These are phyloP conservation scores for Elegia similella DNA, from an alignment of 2,888 invertebrate genomes.

Conservation along the genomic window DNA sequence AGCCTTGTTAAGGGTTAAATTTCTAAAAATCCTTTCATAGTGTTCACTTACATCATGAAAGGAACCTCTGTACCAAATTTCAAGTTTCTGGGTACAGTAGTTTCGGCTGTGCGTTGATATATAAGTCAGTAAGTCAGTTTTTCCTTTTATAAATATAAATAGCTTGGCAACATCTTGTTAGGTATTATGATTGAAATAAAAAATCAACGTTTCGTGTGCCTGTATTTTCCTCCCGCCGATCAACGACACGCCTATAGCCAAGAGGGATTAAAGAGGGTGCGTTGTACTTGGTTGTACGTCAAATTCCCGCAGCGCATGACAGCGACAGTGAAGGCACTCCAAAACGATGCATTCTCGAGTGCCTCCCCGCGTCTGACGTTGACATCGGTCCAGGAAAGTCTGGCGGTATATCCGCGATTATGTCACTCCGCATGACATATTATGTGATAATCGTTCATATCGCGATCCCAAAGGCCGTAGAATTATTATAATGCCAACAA, in stretches of 20 bases:
- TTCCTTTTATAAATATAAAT: too few species aligned
- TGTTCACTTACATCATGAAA: too few species aligned
- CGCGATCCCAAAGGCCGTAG: not conserved
- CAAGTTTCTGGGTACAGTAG: too few species aligned
- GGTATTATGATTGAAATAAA: too few species aligned
- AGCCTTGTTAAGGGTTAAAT: too few species aligned
- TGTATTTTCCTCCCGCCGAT: not conserved
- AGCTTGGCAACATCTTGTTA: too few species aligned
- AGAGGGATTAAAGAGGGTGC: conserved; percentile 8
- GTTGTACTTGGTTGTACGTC: conserved; percentile 14
- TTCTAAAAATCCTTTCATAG: too few species aligned
- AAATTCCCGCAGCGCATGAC: conserved; percentile 19
- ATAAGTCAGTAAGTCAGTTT: too few species aligned
- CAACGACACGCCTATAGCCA: not conserved
- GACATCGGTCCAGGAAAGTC: conserved; percentile 18
- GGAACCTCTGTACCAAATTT: too few species aligned
- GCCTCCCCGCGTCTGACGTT: conserved; percentile 20
- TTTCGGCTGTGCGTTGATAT: too few species aligned
- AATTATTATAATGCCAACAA: too few species aligned
- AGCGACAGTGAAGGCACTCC: conserved; percentile 19
- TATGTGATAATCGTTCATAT: not conserved
- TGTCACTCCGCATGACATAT: conserved; percentile 8
- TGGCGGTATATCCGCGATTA: conserved; percentile 17
- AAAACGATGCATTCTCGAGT: conserved; percentile 19
- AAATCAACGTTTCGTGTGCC: not conserved